These are phyloP conservation scores for Metopolophium dirhodum DNA, from an alignment of 1,140 invertebrate genomes.

Conservation along the genomic window DNA sequence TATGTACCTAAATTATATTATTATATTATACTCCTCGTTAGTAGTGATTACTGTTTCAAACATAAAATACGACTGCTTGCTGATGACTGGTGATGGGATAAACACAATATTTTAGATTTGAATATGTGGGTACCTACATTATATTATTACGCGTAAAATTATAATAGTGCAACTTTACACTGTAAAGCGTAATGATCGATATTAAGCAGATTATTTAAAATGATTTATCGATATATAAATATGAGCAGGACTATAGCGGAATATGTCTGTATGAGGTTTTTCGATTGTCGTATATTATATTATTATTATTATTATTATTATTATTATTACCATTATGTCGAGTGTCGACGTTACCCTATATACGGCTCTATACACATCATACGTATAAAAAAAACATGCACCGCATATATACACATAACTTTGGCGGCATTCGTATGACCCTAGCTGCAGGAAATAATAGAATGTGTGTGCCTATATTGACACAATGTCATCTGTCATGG, in stretches of 20 bases:
- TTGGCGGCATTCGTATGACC: conserved; percentile 55
- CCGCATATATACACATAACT: neutral
- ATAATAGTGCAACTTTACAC: neutral
- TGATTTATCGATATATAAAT: neutral
- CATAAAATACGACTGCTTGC: neutral
- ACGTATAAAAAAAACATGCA: conserved; percentile 11
- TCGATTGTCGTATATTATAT: neutral
- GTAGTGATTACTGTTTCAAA: neutral
- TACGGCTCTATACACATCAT: neutral
- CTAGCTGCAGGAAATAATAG: conserved; percentile 48
- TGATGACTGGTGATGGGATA: neutral
- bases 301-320: neutral
- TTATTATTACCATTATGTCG: conserved; percentile 9
- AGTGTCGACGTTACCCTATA: neutral
- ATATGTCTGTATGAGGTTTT: neutral
- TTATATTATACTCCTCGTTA: neutral
- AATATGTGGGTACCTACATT: neutral
- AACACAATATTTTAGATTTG: neutral
- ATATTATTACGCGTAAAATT: too few species aligned
- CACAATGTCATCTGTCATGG: conserved; percentile 54
- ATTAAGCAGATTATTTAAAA: neutral
- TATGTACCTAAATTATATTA: neutral
- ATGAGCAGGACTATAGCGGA: neutral
- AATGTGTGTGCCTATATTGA: conserved; percentile 32
- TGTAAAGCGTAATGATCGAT: neutral